Evolutionary conservation across 2,888 invertebrate genomes (phyloP).

Genomic region (Spisula subtruncata): DNA sequence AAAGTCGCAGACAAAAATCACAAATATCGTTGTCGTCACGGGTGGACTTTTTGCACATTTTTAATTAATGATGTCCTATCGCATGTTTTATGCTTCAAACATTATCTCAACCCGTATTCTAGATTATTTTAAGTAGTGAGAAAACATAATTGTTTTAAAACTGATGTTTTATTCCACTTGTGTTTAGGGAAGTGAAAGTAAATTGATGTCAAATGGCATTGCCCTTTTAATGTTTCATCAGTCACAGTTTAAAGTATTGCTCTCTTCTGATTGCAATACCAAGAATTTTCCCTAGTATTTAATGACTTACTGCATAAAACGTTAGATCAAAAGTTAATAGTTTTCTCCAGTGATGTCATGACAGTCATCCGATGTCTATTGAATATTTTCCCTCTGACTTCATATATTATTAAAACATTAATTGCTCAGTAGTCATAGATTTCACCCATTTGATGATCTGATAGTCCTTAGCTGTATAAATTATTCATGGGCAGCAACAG

Average conservation of each 20-base stretch:
- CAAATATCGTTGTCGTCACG: too few relatives aligned
- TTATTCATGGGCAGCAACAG: constrained; percentile 19
- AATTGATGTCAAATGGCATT: too few relatives aligned
- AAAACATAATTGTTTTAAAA: too few relatives aligned
- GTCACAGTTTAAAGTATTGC: neutral
- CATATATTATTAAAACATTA: constrained; percentile 29
- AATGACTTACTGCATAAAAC: neutral
- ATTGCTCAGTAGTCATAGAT: constrained; percentile 17
- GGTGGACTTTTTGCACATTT: too few relatives aligned
- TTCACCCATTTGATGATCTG: constrained; percentile 16
- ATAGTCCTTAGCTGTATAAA: constrained; percentile 3
- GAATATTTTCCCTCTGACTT: constrained; percentile 10
- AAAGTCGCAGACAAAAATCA: too few relatives aligned
- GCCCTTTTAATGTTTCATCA: neutral
- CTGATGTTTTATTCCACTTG: too few relatives aligned
- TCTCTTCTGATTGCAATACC: neutral
- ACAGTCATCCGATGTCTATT: constrained; percentile 3
- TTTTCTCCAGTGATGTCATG: neutral
- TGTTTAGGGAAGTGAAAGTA: too few relatives aligned
- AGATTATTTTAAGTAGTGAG: too few relatives aligned
- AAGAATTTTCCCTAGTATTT: neutral
- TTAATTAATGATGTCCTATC: too few relatives aligned
- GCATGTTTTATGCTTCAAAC: too few relatives aligned
- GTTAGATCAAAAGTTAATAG: constrained; percentile 21
- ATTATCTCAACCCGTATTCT: too few relatives aligned